Base-by-base conservation (phyloP, 2,113 vertebrate genomes). In the Salvelinus namaycush region DNA sequence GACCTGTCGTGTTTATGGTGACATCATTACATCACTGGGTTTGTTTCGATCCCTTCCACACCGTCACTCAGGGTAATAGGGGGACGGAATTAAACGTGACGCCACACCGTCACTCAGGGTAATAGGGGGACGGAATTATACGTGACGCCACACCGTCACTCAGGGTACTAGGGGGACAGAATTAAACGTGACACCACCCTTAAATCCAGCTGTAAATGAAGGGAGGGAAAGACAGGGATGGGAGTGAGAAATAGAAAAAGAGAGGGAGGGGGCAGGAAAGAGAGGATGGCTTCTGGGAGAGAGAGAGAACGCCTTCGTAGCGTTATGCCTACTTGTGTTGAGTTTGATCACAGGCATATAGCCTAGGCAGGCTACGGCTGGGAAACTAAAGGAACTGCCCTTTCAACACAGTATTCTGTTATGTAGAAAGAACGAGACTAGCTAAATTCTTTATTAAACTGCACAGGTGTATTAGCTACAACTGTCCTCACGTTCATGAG, bases 131-230 rank as follows among this genome's bases (percentile, higher is more conserved):
- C 1, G 65, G 82, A 92, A 90, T 90, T 92, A 93, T 2, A 51
- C 13, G 48, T 51, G 48, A 14, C 13, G 2, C 11, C 27, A 6
- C 80, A 29, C 3, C 3, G 29, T 29, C 29, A 29, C 29, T 29
- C 3, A 29, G 29, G 29, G 29, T 29, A 29, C 4, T 29, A 29
- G 29, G 29, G 29, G 29, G 29, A 29, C 29, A 4, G 29, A 29
- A 29, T 29, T 29, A 29, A 29, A 34, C 34, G 6, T 34, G 34
- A 1, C 34, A 16, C 13, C 27, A 6, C 80, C 31, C 76, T 87
- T 90, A 87, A 86, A 73, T 75, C 75, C 84, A 80, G 92, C 85
- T 83, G 93, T 93, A 91, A 92, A 92, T 95, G 92, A 0, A 76
- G 62, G 49, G 24, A 68, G 34, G 59, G 8, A 27, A 27, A 57